Evolutionary conservation across 2,888 invertebrate species (phyloP), one percentile per base, ranked within the genome.

Genomic region (Pegoplata infirma): DNA sequence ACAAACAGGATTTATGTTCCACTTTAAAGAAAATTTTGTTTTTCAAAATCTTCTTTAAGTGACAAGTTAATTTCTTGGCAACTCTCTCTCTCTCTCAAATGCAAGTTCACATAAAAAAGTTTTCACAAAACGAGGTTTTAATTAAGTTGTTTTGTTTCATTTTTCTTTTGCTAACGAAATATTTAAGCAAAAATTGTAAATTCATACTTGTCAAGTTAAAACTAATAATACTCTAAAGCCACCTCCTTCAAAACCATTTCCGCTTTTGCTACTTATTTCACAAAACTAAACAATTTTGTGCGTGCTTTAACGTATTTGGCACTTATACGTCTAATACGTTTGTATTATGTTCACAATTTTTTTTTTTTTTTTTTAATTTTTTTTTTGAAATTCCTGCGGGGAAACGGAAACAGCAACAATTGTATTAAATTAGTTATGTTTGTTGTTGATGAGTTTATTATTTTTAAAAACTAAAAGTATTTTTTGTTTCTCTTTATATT

Each of bases 361-460:
- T 32, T 10, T 10, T 10, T 28, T 3, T 32, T 32, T 32, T 3
- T 1, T 23, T 23, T 23, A 23, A 5, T 23, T 10, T 32, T 1
- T 32, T 32, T 7, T 56, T 61, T 46, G 7, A n/a, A 63, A 55
- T 12, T 68, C 40, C 12, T 25, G 40, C 17, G 21, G 14, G 19
- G 32, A 32, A 61, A 49, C 25, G 55, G 68, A 69, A 74, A 68
- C 53, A 40, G 44, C 44, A 78, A 78, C 73, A 78, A 74, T 59
- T 78, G 74, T 17, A 14, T 47, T 78, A 68, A 74, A 78, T 74
- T 74, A 64, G 64, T 19, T 68, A 58, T 68, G 40, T 36, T 44
- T 17, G 63, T 56, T 64, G 46, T 63, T 58, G 46, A 46, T 40
- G 21, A 49, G 56, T 58, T 73, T 25, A 14, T 64, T 40, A n/a